Evolutionary conservation across 2,797 vertebrate species (phyloP).

Genomic region (Scyliorhinus canicula): DNA sequence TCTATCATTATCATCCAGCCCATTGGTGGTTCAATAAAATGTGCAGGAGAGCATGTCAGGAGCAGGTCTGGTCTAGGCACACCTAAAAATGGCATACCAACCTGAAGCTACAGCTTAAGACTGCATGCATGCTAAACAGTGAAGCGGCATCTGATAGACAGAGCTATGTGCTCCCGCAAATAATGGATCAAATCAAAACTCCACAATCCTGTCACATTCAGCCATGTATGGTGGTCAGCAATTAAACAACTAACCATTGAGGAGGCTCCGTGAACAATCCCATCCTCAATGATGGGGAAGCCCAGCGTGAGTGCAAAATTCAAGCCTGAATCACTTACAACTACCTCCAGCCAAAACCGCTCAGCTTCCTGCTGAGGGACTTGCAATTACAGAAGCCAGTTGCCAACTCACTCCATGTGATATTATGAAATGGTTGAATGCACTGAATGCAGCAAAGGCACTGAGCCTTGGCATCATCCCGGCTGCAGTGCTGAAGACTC

Average conservation of each 20-base stretch:
- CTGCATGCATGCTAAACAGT: background rate
- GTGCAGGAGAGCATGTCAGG: background rate
- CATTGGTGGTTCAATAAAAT: no score
- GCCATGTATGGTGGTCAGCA: background rate
- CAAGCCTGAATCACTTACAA: background rate
- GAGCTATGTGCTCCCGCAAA: background rate
- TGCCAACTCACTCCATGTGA: background rate
- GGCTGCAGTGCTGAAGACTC: background rate
- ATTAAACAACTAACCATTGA: background rate
- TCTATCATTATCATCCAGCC: background rate
- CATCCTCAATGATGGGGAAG: background rate
- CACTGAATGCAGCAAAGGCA: background rate
- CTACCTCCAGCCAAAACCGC: background rate
- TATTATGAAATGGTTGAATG: background rate
- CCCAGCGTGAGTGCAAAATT: background rate
- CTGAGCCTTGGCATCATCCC: background rate
- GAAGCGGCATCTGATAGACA: background rate
- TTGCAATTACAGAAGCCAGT: background rate
- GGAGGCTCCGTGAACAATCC: background rate
- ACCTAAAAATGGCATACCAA: background rate
- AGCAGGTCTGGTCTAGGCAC: background rate
- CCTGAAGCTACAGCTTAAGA: background rate
- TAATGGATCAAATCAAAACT: background rate
- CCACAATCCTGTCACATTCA: background rate
- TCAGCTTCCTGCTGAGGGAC: background rate